Evolutionary conservation across 2,888 invertebrate species (phyloP).

Genomic region (Nephrotoma appendiculata): DNA sequence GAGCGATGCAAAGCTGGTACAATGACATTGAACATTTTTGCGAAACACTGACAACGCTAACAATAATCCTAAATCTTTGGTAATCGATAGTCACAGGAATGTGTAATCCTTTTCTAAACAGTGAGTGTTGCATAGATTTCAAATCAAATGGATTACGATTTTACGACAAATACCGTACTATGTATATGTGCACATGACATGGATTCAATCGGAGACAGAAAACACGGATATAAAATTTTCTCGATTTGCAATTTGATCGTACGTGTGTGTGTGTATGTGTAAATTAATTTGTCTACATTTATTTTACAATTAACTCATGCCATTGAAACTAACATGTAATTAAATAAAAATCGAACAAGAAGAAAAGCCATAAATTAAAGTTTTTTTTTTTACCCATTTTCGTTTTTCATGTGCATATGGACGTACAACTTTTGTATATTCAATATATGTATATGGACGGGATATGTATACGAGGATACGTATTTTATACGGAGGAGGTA

Average conservation of each 20-base stretch:
- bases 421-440: not conserved
- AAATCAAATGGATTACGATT: not conserved
- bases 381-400: not conserved
- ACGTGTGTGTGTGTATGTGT: not conserved
- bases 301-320: not conserved
- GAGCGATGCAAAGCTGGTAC: too few relatives aligned
- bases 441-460: not conserved
- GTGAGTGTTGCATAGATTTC: not conserved
- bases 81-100: not conserved
- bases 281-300: not conserved
- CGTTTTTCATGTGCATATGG: not conserved
- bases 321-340: not conserved
- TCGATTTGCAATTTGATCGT: not conserved
- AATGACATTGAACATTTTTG: too few relatives aligned
- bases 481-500: not conserved
- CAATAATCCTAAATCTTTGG: too few relatives aligned
- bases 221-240: not conserved
- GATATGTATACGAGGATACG: too few relatives aligned
- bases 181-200: not conserved
- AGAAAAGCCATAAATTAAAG: not conserved
- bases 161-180: not conserved
- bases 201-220: not conserved
- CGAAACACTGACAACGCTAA: too few relatives aligned
- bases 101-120: not conserved
- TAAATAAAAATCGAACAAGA: not conserved